A percentile compares a stretch with the other conserved stretches of the same genome.
These are phyloP conservation scores for Intellagama lesueurii DNA, from an alignment of 2,797 vertebrate genomes.

Conservation along the genomic window DNA sequence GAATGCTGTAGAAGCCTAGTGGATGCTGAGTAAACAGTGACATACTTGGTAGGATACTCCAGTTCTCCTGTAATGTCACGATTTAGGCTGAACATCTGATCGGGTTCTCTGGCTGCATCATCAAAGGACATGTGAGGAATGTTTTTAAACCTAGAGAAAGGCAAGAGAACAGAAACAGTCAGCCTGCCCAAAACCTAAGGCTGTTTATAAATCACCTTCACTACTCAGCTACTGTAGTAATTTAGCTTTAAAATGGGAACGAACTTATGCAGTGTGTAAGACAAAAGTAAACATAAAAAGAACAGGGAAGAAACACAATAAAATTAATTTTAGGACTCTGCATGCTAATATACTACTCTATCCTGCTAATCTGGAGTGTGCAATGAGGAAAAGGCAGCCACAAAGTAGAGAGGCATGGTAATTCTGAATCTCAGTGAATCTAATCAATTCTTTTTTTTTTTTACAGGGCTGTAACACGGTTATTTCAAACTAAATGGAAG, in stretches of 20 bases:
- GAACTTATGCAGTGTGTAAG: neutral
- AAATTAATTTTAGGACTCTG: neutral
- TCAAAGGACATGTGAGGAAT: constrained; percentile 98
- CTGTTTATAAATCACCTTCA: neutral
- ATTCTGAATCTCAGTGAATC: neutral
- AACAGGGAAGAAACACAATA: neutral
- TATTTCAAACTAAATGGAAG: neutral
- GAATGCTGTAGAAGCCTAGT: neutral
- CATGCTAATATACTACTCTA: neutral
- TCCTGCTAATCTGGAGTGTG: too few species aligned
- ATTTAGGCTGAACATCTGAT: constrained; percentile 94
- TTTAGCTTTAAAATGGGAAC: neutral
- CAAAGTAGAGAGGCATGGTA: neutral
- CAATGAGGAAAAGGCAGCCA: neutral
- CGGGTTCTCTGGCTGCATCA: constrained; percentile 89
- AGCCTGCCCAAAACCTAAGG: neutral
- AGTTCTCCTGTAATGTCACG: constrained; percentile 87
- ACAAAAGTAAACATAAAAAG: constrained; percentile 27
- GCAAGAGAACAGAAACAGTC: neutral
- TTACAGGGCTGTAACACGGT: too few species aligned
- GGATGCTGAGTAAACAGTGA: neutral
- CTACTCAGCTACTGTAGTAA: neutral
- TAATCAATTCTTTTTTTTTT: neutral
- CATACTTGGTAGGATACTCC: constrained; percentile 96
- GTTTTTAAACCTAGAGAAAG: constrained; percentile 89